Percentiles rank a stretch among this genome's conserved stretches.
These are phyloP conservation scores for Fistularia commersonii DNA, from an alignment of 2,797 vertebrate species.

Conservation along the genomic window DNA sequence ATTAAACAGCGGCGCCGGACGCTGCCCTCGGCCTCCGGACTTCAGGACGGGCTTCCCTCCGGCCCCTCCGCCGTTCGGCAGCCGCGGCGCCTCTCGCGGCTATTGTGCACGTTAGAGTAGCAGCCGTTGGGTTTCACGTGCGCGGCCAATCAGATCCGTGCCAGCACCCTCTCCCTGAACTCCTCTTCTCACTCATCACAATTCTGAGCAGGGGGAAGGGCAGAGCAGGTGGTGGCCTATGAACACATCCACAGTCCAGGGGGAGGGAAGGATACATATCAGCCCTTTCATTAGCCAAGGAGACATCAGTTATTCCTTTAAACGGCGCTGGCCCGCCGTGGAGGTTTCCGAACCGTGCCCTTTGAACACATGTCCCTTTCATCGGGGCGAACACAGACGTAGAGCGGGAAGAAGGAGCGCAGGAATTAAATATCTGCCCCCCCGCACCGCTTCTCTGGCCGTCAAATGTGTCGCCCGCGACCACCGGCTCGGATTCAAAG, in stretches of 20 bases:
- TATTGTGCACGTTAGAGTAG: constrained; percentile 41
- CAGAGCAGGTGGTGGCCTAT: constrained; percentile 68
- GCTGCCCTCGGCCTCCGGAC: constrained; percentile 9
- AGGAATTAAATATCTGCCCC: too few species aligned
- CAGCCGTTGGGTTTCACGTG: constrained; percentile 53
- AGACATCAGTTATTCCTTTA: constrained; percentile 11
- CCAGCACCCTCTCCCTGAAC: constrained; percentile 65
- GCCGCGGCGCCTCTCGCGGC: too few species aligned
- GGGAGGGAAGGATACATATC: constrained; percentile 49
- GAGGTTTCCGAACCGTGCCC: too few species aligned
- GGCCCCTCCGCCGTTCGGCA: too few species aligned
- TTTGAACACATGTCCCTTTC: too few species aligned
- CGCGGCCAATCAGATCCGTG: constrained; percentile 60
- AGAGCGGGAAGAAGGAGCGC: too few species aligned
- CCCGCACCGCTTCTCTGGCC: too few species aligned
- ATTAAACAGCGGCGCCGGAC: too few species aligned
- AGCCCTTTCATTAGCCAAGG: constrained; percentile 18
- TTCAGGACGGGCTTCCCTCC: constrained; percentile 11
- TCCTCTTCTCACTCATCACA: constrained; percentile 68
- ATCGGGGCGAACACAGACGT: too few species aligned
- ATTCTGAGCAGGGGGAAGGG: constrained; percentile 68
- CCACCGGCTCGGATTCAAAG: too few species aligned
- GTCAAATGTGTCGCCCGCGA: too few species aligned
- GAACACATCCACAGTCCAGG: constrained; percentile 50
- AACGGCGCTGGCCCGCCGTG: too few species aligned